These are phyloP conservation scores for Formica selysi DNA, from an alignment of 1,140 invertebrate genomes.

Conservation along the genomic window DNA sequence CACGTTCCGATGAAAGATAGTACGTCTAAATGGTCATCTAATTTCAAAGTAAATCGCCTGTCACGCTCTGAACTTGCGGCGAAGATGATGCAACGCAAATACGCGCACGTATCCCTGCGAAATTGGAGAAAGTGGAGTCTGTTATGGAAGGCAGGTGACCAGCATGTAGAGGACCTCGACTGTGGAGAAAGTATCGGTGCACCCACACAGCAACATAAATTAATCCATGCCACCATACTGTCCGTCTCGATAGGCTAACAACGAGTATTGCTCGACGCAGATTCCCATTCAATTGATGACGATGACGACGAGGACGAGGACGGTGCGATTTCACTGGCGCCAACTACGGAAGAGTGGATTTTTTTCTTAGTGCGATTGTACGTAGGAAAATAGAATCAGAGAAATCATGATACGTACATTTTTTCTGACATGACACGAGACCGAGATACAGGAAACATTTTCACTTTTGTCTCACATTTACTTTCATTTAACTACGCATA, in stretches of 20 bases:
- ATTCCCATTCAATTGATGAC: constrained; percentile 48
- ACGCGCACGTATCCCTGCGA: constrained; percentile 41
- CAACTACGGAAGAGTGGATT: constrained; percentile 41
- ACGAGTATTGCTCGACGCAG: constrained; percentile 22
- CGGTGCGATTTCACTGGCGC: constrained; percentile 37
- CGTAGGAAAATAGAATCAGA: constrained; percentile 41
- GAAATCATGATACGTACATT: constrained; percentile 62
- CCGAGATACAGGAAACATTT: constrained; percentile 36
- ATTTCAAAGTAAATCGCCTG: constrained; percentile 24
- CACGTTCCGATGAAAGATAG: not conserved
- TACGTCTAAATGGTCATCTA: not conserved
- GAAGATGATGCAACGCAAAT: constrained; percentile 67
- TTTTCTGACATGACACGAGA: constrained; percentile 41
- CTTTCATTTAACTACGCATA: not conserved
- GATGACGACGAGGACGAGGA: constrained; percentile 34
- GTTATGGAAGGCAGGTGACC: constrained; percentile 65
- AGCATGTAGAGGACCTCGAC: constrained; percentile 59
- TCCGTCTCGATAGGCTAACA: constrained; percentile 3
- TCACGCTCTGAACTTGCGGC: constrained; percentile 14
- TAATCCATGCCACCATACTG: constrained; percentile 60
- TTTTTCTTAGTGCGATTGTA: not conserved
- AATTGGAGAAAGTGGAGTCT: constrained; percentile 72
- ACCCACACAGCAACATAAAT: constrained; percentile 70
- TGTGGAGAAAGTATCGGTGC: constrained; percentile 73
- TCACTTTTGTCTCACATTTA: constrained; percentile 61